A percentile compares a stretch with the other conserved stretches of the same genome.
phyloP scores from a whole-genome alignment of 2,797 vertebrate species.

The Coilia nasus region DNA sequence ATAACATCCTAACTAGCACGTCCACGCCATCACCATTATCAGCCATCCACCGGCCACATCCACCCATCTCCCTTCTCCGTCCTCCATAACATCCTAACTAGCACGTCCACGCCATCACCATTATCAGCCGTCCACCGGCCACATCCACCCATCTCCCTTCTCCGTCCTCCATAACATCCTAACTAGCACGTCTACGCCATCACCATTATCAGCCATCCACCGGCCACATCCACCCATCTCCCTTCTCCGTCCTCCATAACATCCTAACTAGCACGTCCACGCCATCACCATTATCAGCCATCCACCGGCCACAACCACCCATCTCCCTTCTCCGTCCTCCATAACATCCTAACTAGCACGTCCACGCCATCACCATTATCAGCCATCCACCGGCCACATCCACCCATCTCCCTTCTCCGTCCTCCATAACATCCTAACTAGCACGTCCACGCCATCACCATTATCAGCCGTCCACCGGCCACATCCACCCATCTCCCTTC shows the following conservation, averaged over 20 bases:
- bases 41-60: too few relatives aligned
- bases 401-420: background rate
- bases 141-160: background rate
- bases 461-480: background rate
- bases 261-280: background rate
- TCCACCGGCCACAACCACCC: background rate
- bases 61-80: background rate
- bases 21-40: too few relatives aligned
- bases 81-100: too few relatives aligned
- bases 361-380: background rate
- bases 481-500: background rate
- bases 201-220: too few relatives aligned
- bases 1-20: too few relatives aligned
- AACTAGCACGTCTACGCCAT: too few relatives aligned
- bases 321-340: background rate
- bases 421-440: background rate
- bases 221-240: background rate
- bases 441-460: background rate
- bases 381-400: background rate
- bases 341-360: background rate
- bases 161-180: too few relatives aligned
- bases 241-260: background rate
- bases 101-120: too few relatives aligned
- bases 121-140: too few relatives aligned
- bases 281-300: background rate